Base-by-base conservation (phyloP, 2,888 invertebrate species). In the Leptinotarsa rubiginosa region DNA sequence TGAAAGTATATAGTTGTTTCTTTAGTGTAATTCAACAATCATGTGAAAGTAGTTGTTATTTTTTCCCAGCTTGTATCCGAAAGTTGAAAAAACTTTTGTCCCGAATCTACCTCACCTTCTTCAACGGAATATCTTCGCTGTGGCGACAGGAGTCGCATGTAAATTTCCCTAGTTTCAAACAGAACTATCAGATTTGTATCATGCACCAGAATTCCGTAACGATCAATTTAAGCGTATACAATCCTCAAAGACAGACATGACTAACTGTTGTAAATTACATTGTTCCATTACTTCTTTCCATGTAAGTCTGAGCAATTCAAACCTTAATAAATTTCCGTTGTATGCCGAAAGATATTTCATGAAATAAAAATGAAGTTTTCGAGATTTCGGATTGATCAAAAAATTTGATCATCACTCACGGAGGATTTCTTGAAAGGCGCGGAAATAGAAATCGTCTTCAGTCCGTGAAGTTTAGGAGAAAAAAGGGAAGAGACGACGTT, bases 391-490 rank as follows among this genome's bases (percentile, higher is more conserved):
- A 20, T 59, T 47, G 54, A 47, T 68, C 50, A 47, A 50, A 67
- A 49, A n/a, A 54, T 52, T 16, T 16, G 13, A 67, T 54, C 68
- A 47, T 67, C 31, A 47, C n/a, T 68, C 54, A 69, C 47, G 47
- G 47, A 22, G 52, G 20, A 69, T 31, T 69, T 20, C 41, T 59
- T 18, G 18, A 20, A 69, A 56, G 50, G 41, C 31, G 20, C 69
- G 47, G 56, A 69, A 54, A 68, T 47, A 20, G 41, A 47, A 47
- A 69, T 47, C 56, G 47, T 47, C 52, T 68, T 7, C 54, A 16
- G 56, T 69, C 56, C 47, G 47, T 15, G 69, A 18, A 69, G 22
- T 16, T 13, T 20, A 5, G 56, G 52, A 69, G 69, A 69, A 69
- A 56, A 31, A 41, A 16, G 56, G 56, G 56, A 52, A 56, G 59